These are phyloP conservation scores for Zoanthus sociatus DNA, from an alignment of 92 coral and sea anemone species.

Conservation along the genomic window DNA sequence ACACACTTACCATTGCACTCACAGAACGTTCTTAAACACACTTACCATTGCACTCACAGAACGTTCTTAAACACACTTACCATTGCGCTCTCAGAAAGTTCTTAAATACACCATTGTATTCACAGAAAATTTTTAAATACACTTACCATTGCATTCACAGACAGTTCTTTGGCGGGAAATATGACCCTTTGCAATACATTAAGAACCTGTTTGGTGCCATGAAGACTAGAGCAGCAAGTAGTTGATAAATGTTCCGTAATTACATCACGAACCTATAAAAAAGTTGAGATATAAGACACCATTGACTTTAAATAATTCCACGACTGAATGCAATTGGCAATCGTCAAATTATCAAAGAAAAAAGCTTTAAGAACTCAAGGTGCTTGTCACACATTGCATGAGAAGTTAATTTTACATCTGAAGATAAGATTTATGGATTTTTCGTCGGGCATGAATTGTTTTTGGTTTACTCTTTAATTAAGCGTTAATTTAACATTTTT, in stretches of 20 bases:
- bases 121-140: no score
- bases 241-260: constrained; percentile 10
- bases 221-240: constrained; percentile 35
- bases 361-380: not conserved
- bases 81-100: no score
- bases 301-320: not conserved
- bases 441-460: not conserved
- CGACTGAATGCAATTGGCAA: not conserved
- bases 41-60: no score
- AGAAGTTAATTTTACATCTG: not conserved
- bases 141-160: constrained; percentile 35
- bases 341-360: not conserved
- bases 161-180: constrained; percentile 6
- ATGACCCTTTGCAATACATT: constrained; percentile 21
- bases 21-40: no score
- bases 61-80: no score
- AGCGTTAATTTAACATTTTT: no score
- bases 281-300: not conserved
- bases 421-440: not conserved
- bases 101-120: no score
- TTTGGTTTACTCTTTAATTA: no score
- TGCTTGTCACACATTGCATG: no score
- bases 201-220: constrained; percentile 29
- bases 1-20: no score
- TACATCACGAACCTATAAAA: constrained; percentile 21